These are phyloP conservation scores for Pelmatolapia mariae DNA, from an alignment of 2,113 vertebrate genomes.

Conservation along the genomic window DNA sequence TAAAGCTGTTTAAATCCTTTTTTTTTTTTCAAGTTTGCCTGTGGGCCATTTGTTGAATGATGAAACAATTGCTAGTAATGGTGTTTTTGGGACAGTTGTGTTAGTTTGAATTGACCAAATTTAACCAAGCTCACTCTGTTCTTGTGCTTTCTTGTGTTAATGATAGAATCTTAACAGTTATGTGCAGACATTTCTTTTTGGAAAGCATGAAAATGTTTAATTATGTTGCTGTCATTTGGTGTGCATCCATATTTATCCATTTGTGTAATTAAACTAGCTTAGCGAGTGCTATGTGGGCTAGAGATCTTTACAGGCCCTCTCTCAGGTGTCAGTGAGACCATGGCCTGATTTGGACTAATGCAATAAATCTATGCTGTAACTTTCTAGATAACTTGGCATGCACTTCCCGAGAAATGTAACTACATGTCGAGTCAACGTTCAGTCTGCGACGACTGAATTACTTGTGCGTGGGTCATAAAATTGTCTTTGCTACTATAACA, in stretches of 20 bases:
- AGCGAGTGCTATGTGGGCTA: background rate
- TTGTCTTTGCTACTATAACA: background rate
- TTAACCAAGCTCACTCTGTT: background rate
- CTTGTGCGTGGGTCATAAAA: background rate
- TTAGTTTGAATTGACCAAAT: background rate
- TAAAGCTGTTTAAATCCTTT: background rate
- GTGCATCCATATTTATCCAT: background rate
- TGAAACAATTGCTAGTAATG: background rate
- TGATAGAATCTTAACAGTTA: background rate
- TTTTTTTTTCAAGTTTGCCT: background rate
- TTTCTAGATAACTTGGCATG: background rate
- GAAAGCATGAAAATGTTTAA: background rate
- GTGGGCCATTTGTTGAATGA: background rate
- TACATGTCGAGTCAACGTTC: background rate
- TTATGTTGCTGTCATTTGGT: background rate
- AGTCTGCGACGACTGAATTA: background rate
- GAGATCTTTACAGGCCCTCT: background rate
- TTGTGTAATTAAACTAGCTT: background rate
- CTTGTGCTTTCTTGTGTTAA: background rate
- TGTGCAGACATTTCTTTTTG: background rate
- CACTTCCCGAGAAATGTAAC: background rate
- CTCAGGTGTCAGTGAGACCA: background rate
- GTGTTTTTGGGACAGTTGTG: background rate
- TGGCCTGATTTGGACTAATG: background rate
- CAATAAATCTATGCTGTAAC: background rate